A percentile compares a stretch with the other conserved stretches of the same genome.
Evolutionary conservation across 2,113 vertebrate genomes (phyloP).

Genomic region (Nyctibius bracteatus): DNA sequence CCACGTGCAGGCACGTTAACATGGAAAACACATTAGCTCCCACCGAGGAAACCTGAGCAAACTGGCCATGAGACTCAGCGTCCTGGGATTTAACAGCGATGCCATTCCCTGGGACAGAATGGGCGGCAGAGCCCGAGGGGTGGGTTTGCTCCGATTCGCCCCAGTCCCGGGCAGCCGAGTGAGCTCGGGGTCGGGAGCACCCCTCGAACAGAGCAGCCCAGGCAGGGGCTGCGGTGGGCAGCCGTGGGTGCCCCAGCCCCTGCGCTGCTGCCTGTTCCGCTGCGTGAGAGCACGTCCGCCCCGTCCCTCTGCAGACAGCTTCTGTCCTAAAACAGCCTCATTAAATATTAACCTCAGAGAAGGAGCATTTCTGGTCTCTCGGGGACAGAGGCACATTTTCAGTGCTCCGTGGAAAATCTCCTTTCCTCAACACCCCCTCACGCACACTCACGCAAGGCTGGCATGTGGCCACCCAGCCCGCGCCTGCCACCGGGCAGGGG

Average conservation of each 20-base stretch:
- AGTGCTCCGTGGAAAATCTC: background rate
- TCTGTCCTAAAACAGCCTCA: constrained; percentile 11
- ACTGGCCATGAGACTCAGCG: background rate
- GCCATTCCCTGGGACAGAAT: background rate
- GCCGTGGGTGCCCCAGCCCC: fast-evolving
- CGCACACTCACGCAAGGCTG: background rate
- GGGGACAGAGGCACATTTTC: background rate
- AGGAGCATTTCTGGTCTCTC: background rate
- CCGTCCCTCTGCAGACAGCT: background rate
- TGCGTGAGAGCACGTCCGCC: background rate
- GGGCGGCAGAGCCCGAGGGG: background rate
- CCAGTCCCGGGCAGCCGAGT: fast-evolving
- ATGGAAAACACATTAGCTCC: constrained; percentile 53
- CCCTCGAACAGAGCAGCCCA: background rate
- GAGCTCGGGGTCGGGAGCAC: fast-evolving
- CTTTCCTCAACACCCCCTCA: background rate
- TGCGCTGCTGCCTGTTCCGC: background rate
- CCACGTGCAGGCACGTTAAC: background rate
- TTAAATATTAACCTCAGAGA: constrained; percentile 62
- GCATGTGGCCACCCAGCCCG: background rate
- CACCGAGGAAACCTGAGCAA: background rate
- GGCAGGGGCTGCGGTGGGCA: background rate
- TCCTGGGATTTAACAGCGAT: background rate
- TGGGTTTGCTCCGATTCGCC: fast-evolving
- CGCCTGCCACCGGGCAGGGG: background rate